Evolutionary conservation across 2,113 vertebrate species (phyloP).

Genomic region (Lipophrys pholis): DNA sequence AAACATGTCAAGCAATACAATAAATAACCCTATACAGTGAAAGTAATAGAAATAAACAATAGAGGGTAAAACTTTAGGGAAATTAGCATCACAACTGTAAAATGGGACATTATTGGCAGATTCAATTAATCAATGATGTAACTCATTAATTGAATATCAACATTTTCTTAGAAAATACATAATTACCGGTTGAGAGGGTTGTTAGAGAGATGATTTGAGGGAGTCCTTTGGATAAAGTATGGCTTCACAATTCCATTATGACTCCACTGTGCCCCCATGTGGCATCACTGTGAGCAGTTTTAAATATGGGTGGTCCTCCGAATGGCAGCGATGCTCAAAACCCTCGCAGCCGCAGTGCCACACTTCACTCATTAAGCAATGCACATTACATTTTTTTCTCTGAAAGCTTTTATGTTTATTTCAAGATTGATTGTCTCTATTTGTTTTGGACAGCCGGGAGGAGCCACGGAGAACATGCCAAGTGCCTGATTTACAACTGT

Average conservation of each 20-base stretch:
- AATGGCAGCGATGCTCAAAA: constrained; percentile 24
- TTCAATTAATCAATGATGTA: no score
- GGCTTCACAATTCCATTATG: not conserved
- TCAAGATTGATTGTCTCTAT: constrained; percentile 74
- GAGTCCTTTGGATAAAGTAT: not conserved
- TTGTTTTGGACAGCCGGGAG: constrained; percentile 61
- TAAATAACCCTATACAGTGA: no score
- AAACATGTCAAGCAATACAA: no score
- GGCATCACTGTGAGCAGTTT: constrained; percentile 15
- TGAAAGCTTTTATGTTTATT: constrained; percentile 65
- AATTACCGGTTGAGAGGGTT: not conserved
- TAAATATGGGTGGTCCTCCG: constrained; percentile 17
- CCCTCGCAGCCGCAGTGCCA: constrained; percentile 31
- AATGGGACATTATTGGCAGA: no score
- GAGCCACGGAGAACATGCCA: constrained; percentile 51
- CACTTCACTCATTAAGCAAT: constrained; percentile 57
- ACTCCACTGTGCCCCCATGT: constrained; percentile 69
- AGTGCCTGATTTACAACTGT: constrained; percentile 76
- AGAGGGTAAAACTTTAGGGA: no score
- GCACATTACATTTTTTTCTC: constrained; percentile 45
- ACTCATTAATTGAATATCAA: not conserved
- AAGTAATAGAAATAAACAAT: no score
- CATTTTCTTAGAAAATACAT: not conserved
- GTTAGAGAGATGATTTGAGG: not conserved
- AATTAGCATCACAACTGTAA: no score